Conservation (phyloP, 2,113 vertebrate species). For the Megaceryle torquata region DNA sequence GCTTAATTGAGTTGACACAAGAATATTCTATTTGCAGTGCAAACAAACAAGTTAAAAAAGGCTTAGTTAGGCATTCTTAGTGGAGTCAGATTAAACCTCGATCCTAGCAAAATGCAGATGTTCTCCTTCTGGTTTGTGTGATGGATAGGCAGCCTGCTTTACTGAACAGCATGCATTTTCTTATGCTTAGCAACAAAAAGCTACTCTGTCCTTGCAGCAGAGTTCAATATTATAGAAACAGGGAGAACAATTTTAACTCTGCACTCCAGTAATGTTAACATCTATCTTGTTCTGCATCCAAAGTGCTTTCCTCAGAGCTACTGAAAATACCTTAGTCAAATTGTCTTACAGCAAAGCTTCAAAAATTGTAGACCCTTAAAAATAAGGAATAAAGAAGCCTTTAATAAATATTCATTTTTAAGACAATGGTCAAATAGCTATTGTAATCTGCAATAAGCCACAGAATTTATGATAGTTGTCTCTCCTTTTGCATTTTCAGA, state of each 20-base stretch:
- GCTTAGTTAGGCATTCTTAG: background rate
- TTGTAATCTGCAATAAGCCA: background rate
- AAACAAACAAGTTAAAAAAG: slow-evolving; percentile 6
- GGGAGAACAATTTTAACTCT: background rate
- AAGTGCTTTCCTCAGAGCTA: background rate
- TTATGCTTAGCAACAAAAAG: background rate
- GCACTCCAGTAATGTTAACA: background rate
- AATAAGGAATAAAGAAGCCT: background rate
- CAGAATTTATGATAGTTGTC: background rate
- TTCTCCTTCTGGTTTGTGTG: background rate
- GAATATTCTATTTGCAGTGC: background rate
- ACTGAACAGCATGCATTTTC: background rate
- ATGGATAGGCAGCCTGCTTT: background rate
- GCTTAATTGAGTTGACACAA: background rate
- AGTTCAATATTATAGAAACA: background rate
- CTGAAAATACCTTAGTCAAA: background rate
- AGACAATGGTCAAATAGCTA: background rate
- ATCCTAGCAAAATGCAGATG: background rate
- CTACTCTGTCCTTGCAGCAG: background rate
- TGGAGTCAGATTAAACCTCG: background rate
- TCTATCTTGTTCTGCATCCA: background rate
- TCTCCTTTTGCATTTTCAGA: background rate
- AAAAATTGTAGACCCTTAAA: background rate
- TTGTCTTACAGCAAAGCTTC: background rate
- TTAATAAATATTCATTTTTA: background rate